phyloP scores from a whole-genome alignment of 2,888 invertebrate genomes.

The Ferrisia virgata region DNA sequence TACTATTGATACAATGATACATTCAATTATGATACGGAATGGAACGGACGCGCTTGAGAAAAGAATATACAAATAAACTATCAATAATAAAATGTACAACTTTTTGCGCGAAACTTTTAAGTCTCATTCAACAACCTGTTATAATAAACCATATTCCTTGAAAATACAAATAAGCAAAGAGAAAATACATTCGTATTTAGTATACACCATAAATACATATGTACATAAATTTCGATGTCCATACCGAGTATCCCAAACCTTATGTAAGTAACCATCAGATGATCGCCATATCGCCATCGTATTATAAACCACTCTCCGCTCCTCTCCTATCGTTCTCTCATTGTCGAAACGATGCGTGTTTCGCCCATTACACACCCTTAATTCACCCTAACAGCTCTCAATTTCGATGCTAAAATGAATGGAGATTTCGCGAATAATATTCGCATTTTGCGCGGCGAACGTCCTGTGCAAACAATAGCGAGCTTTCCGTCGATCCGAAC shows the following conservation, averaged over 20 bases:
- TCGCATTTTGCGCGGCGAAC: not conserved
- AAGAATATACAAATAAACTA: not conserved
- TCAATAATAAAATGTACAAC: conserved; percentile 12
- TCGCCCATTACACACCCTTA: not conserved
- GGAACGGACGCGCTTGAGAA: not conserved
- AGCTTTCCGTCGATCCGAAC: not conserved
- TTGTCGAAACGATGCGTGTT: not conserved
- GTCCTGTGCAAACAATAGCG: not conserved
- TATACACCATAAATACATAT: not conserved
- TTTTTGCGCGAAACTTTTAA: not conserved
- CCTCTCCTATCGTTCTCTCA: not conserved
- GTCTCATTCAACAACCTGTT: conserved; percentile 23
- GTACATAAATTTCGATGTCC: not conserved
- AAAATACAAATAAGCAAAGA: not conserved
- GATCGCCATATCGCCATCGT: not conserved
- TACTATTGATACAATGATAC: too few species aligned
- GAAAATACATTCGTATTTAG: too few species aligned
- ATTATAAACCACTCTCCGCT: not conserved
- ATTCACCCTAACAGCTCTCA: not conserved
- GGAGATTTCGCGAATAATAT: not conserved
- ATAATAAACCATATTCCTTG: conserved; percentile 1
- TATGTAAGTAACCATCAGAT: not conserved
- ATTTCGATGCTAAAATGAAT: not conserved
- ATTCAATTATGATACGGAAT: not conserved
- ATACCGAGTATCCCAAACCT: not conserved